phyloP scores from a whole-genome alignment of 2,797 vertebrate genomes.

The Oreonectes daqikongensis region DNA sequence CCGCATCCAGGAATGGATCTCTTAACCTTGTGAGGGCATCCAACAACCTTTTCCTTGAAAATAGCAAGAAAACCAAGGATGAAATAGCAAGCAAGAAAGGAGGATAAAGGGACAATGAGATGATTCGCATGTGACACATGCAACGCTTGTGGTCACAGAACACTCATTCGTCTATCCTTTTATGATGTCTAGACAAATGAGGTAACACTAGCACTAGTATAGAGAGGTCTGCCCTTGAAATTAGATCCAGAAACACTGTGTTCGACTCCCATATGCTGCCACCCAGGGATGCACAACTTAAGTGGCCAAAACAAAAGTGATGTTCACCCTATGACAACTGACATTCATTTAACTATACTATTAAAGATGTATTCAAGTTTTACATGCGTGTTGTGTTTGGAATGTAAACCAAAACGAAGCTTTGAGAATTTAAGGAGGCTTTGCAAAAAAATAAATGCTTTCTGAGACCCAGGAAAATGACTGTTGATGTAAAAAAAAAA shows the following conservation, averaged over 20 bases:
- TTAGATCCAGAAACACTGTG: slow-evolving; percentile 17
- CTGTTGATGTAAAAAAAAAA: no score
- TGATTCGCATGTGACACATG: background rate
- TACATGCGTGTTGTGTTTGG: no score
- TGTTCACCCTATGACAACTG: no score
- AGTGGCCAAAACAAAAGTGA: background rate
- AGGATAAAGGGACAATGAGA: slow-evolving; percentile 27
- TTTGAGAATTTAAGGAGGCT: no score
- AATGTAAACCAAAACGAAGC: no score
- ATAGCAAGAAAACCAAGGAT: slow-evolving; percentile 14
- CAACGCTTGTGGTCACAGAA: slow-evolving; percentile 36
- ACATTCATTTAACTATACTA: no score
- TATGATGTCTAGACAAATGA: slow-evolving; percentile 53
- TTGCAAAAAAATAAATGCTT: no score
- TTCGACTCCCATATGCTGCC: slow-evolving; percentile 30
- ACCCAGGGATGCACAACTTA: slow-evolving; percentile 12
- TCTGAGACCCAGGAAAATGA: no score
- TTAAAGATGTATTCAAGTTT: no score
- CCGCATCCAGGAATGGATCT: slow-evolving; percentile 19
- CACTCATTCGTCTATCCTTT: slow-evolving; percentile 41
- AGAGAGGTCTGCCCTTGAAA: slow-evolving; percentile 39
- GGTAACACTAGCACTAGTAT: slow-evolving; percentile 48
- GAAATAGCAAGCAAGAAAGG: slow-evolving; percentile 7
- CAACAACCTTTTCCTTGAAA: slow-evolving; percentile 27
- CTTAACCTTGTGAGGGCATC: slow-evolving; percentile 14